Percentiles rank a stretch among this genome's conserved stretches.
Conservation (phyloP, 2,888 invertebrate genomes). For the Lymantria monacha region DNA sequence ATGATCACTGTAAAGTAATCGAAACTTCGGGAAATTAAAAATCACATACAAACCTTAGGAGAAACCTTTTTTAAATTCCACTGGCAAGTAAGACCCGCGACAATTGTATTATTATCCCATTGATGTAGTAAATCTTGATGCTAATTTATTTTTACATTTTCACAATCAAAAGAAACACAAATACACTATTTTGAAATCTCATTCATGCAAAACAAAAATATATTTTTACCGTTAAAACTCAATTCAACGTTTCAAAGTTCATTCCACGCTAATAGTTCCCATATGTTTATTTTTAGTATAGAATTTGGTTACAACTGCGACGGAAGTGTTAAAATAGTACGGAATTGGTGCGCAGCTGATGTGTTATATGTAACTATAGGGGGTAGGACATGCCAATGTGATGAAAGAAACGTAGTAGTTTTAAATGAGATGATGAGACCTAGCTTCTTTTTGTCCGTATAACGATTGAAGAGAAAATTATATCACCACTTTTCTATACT, state of each 20-base stretch:
- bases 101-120: too few species aligned
- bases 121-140: neutral
- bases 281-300: slow-evolving; percentile 25
- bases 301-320: slow-evolving; percentile 28
- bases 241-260: slow-evolving; percentile 7
- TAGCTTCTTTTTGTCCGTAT: too few species aligned
- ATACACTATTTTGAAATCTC: slow-evolving; percentile 3
- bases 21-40: too few species aligned
- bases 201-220: slow-evolving; percentile 8
- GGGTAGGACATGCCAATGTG: slow-evolving; percentile 12
- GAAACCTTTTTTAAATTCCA: too few species aligned
- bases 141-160: neutral
- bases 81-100: too few species aligned
- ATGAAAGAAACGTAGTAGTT: neutral
- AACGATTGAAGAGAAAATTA: too few species aligned
- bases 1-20: too few species aligned
- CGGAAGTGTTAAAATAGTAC: slow-evolving; percentile 30
- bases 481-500: too few species aligned
- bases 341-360: slow-evolving; percentile 30
- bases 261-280: slow-evolving; percentile 20
- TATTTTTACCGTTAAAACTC: slow-evolving; percentile 1
- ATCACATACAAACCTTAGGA: too few species aligned
- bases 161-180: neutral
- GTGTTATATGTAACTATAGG: slow-evolving; percentile 13
- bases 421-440: neutral